Percentiles rank a stretch among this genome's conserved stretches.
These are phyloP conservation scores for Cynodonichthys magdalenae DNA, from an alignment of 2,797 vertebrate genomes.

Conservation along the genomic window DNA sequence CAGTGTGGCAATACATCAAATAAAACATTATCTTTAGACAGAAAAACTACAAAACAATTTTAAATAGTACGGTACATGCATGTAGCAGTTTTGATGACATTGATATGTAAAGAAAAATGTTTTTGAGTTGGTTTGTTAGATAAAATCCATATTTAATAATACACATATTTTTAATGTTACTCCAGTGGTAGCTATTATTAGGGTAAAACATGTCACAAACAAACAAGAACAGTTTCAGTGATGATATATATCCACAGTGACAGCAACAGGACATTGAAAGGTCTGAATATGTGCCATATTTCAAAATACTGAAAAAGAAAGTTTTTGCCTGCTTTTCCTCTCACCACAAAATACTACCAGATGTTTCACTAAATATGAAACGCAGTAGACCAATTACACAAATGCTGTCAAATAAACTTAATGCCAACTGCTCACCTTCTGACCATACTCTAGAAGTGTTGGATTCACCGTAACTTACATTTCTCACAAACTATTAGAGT, in stretches of 20 bases:
- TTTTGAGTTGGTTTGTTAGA: conserved; percentile 7
- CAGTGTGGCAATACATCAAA: not conserved
- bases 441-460: not conserved
- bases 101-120: not conserved
- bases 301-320: not conserved
- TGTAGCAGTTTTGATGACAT: not conserved
- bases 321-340: not conserved
- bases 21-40: no score
- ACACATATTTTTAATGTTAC: no score
- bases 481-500: no score
- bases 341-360: conserved; percentile 3
- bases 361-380: not conserved
- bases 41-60: no score
- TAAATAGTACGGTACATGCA: no score
- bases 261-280: conserved; percentile 10
- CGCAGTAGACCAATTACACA: not conserved
- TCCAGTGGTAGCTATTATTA: no score
- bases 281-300: conserved; percentile 1
- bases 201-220: conserved; percentile 8
- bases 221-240: conserved; percentile 17
- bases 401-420: not conserved
- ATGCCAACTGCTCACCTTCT: not conserved
- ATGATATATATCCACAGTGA: conserved; percentile 23
- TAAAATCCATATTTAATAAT: conserved; percentile 2
- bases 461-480: not conserved